Evolutionary conservation across 1,140 invertebrate genomes (phyloP).

Genomic region (Drosophila kepulauana): DNA sequence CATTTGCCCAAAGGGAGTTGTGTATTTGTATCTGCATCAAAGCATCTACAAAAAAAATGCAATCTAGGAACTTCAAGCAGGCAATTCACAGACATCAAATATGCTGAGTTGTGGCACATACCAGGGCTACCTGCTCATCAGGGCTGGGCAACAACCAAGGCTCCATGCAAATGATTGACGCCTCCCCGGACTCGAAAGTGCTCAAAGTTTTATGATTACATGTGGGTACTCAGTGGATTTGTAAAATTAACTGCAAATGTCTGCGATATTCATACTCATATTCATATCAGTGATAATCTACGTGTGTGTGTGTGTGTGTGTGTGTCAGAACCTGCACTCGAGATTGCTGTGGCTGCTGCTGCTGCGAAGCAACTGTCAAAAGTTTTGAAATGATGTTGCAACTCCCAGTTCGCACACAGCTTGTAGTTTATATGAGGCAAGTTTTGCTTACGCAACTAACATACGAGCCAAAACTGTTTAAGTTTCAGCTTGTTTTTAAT

Average conservation of each 20-base stretch:
- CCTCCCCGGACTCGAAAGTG: slow-evolving; percentile 21
- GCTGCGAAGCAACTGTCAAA: slow-evolving; percentile 30
- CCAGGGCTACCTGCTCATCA: neutral
- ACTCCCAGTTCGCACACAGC: neutral
- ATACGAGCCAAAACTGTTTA: slow-evolving; percentile 4
- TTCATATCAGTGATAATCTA: neutral
- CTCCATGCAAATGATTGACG: slow-evolving; percentile 33
- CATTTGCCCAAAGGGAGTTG: slow-evolving; percentile 5
- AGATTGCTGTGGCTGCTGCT: neutral
- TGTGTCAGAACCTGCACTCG: neutral
- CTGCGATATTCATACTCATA: slow-evolving; percentile 20
- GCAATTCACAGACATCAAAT: neutral
- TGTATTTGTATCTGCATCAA: slow-evolving; percentile 1
- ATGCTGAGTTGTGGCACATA: neutral
- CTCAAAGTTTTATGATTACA: slow-evolving; percentile 58
- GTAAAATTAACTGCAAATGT: slow-evolving; percentile 54
- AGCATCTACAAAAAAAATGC: neutral
- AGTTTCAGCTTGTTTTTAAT: slow-evolving; percentile 24
- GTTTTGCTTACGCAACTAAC: slow-evolving; percentile 28
- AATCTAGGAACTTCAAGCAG: too few relatives aligned
- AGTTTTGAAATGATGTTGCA: slow-evolving; percentile 18
- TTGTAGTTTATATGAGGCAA: slow-evolving; percentile 28
- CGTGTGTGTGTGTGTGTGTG: slow-evolving; percentile 1
- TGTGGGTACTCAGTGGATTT: slow-evolving; percentile 45
- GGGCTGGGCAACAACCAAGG: neutral